Evolutionary conservation across 2,888 invertebrate genomes (phyloP).

Genomic region (Dione juno): DNA sequence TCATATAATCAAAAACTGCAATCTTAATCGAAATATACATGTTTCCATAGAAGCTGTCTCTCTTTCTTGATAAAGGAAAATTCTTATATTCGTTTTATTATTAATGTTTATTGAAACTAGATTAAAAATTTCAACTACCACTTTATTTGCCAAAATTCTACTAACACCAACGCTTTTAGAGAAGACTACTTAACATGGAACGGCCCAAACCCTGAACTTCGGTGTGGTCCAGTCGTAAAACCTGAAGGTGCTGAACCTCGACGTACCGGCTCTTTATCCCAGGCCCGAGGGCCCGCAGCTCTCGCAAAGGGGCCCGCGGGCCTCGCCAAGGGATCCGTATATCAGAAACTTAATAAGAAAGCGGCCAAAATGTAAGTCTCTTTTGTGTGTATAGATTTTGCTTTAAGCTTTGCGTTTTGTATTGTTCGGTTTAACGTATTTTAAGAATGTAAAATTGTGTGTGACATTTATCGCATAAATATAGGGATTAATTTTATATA

Average conservation of each 20-base stretch:
- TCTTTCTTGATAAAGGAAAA: no score
- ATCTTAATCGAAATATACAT: no score
- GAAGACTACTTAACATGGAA: slow-evolving; percentile 93
- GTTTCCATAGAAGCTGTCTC: no score
- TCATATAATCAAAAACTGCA: no score
- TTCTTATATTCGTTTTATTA: no score
- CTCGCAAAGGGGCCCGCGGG: slow-evolving; percentile 82
- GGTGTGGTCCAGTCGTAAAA: slow-evolving; percentile 83
- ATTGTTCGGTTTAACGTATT: no score
- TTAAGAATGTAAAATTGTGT: no score
- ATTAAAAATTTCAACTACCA: background rate
- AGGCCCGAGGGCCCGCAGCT: slow-evolving; percentile 50
- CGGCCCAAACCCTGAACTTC: slow-evolving; percentile 88
- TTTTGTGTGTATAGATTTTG: background rate
- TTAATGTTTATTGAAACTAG: no score
- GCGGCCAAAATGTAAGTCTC: slow-evolving; percentile 68
- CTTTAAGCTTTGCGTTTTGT: background rate
- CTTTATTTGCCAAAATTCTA: background rate
- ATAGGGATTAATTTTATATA: no score
- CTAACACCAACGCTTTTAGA: slow-evolving; percentile 67
- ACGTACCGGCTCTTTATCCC: slow-evolving; percentile 53
- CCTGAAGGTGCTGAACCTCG: slow-evolving; percentile 76
- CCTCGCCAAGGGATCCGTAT: slow-evolving; percentile 91
- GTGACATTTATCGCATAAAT: no score
- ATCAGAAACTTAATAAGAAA: slow-evolving; percentile 85